Conservation (phyloP, 2,888 invertebrate species). For the Achlya flavicornis region DNA sequence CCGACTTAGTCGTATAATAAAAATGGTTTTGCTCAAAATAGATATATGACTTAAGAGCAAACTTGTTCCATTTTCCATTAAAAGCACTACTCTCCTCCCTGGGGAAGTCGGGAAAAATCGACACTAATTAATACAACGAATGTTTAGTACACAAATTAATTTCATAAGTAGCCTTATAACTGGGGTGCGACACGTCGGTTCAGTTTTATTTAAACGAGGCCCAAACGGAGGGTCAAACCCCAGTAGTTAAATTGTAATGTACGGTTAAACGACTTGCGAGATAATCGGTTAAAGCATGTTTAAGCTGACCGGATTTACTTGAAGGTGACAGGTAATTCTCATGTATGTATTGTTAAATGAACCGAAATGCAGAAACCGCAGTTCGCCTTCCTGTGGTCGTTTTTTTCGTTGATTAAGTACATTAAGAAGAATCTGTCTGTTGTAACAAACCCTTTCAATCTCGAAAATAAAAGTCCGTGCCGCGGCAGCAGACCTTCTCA, state of each 20-base stretch:
- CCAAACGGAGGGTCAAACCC: constrained; percentile 1
- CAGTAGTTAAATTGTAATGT: neutral
- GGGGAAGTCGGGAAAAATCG: neutral
- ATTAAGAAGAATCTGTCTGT: neutral
- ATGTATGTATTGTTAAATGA: neutral
- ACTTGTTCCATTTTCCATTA: too few relatives aligned
- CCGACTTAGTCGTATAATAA: too few relatives aligned
- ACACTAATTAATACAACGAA: neutral
- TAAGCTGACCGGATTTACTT: neutral
- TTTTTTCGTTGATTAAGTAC: neutral
- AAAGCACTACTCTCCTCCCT: too few relatives aligned
- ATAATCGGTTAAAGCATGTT: neutral
- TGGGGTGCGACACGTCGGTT: neutral
- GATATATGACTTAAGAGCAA: too few relatives aligned
- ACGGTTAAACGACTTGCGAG: neutral
- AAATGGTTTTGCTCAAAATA: too few relatives aligned
- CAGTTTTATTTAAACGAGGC: neutral
- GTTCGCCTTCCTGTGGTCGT: neutral
- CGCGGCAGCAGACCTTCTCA: too few relatives aligned
- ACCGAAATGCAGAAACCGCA: neutral
- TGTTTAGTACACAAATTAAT: constrained; percentile 16
- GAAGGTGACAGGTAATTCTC: neutral
- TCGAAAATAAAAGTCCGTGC: too few relatives aligned
- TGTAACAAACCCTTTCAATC: neutral
- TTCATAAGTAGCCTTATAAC: constrained; percentile 21